phyloP scores from a whole-genome alignment of 1,140 invertebrate species.

The Calliphora vicina region DNA sequence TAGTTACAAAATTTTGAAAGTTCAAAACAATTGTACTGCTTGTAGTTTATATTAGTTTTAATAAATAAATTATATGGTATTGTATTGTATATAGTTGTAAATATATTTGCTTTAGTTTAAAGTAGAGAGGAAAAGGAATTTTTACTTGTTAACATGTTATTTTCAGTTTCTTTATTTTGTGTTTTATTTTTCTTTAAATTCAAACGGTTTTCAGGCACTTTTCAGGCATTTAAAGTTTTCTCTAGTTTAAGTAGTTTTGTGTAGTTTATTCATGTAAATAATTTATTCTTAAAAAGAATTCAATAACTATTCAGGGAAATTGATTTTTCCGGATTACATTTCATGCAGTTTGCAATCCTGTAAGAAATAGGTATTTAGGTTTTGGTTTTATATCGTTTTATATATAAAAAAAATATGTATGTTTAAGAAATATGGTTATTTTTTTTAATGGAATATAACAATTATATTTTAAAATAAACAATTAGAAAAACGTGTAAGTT shows the following conservation, averaged over 20 bases:
- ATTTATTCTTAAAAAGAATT: conserved; percentile 21
- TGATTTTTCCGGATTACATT: conserved; percentile 63
- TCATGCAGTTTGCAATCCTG: conserved; percentile 64
- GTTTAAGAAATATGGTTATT: too few relatives aligned
- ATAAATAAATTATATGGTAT: background rate
- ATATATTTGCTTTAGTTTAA: background rate
- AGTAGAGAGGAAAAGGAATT: background rate
- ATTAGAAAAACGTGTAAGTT: too few relatives aligned
- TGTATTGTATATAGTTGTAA: background rate
- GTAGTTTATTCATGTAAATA: background rate
- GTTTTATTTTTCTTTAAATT: background rate
- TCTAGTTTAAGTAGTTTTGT: conserved; percentile 6
- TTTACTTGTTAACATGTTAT: background rate
- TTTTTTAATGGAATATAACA: too few relatives aligned
- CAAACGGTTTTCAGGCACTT: conserved; percentile 13
- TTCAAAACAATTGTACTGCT: background rate
- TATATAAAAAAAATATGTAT: background rate
- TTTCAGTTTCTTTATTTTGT: background rate
- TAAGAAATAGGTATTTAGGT: conserved; percentile 46
- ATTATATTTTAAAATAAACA: too few relatives aligned
- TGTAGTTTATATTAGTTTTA: background rate
- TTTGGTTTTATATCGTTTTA: background rate
- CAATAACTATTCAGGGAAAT: conserved; percentile 60
- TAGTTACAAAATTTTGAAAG: background rate
- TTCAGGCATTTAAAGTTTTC: conserved; percentile 6